These are phyloP conservation scores for Myathropa florea DNA, from an alignment of 2,888 invertebrate species.

Conservation along the genomic window DNA sequence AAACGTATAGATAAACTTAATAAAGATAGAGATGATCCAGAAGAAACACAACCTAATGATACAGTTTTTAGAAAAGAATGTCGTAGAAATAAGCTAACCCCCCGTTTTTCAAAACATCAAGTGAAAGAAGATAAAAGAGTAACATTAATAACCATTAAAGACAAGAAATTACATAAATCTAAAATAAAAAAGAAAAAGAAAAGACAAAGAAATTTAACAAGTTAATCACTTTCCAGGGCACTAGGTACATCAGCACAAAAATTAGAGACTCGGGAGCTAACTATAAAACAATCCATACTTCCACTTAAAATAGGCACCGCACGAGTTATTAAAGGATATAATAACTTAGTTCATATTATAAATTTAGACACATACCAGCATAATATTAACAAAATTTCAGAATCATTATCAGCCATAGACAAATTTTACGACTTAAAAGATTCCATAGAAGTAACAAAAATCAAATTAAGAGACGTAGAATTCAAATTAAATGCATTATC, in stretches of 20 bases:
- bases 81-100: conserved; percentile 57
- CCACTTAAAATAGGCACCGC: conserved; percentile 1
- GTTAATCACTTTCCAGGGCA: background rate
- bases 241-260: too few species aligned
- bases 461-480: too few species aligned
- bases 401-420: too few species aligned
- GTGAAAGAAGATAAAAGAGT: conserved; percentile 44
- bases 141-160: conserved; percentile 26
- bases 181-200: conserved; percentile 29
- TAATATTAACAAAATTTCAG: background rate
- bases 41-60: conserved; percentile 24
- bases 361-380: background rate
- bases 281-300: conserved; percentile 8
- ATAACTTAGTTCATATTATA: background rate
- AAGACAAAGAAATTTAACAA: conserved; percentile 6
- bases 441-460: too few species aligned
- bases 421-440: conserved; percentile 14
- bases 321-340: background rate
- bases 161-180: conserved; percentile 33
- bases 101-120: conserved; percentile 53
- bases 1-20: conserved; percentile 41
- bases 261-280: background rate
- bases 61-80: conserved; percentile 57
- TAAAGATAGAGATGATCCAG: conserved; percentile 26
- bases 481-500: background rate